These are phyloP conservation scores for Rhyacophila evoluta DNA, from an alignment of 2,888 invertebrate genomes.

Conservation along the genomic window DNA sequence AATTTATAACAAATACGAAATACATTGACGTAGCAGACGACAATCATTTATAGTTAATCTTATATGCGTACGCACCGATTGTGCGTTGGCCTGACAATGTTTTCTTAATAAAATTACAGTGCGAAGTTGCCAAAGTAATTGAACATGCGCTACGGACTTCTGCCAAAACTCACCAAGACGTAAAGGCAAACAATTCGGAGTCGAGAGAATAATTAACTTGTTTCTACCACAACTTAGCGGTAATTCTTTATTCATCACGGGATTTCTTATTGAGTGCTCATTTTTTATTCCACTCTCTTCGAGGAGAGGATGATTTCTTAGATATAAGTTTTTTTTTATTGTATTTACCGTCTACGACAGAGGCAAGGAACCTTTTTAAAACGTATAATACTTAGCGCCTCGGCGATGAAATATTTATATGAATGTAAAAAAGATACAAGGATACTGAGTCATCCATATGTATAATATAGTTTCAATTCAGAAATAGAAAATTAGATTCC, in stretches of 20 bases:
- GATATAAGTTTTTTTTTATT: neutral
- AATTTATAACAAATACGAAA: no score
- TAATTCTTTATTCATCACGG: conserved; percentile 7
- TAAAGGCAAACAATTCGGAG: conserved; percentile 4
- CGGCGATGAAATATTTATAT: no score
- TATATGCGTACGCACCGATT: neutral
- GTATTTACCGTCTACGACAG: neutral
- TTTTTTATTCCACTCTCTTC: neutral
- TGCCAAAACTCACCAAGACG: conserved; percentile 19
- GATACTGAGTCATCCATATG: no score
- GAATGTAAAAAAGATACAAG: no score
- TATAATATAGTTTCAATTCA: no score
- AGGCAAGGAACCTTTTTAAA: no score
- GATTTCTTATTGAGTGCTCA: conserved; percentile 11
- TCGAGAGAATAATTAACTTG: conserved; percentile 20
- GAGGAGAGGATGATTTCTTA: neutral
- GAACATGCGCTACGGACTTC: neutral
- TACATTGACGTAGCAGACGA: no score
- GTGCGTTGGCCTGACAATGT: neutral
- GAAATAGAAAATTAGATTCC: no score
- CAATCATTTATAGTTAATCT: neutral
- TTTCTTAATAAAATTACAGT: neutral
- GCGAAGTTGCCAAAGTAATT: neutral
- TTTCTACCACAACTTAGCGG: conserved; percentile 5
- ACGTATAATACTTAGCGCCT: no score